Conservation (phyloP, 2,113 vertebrate species). For the Callipepla squamata region DNA sequence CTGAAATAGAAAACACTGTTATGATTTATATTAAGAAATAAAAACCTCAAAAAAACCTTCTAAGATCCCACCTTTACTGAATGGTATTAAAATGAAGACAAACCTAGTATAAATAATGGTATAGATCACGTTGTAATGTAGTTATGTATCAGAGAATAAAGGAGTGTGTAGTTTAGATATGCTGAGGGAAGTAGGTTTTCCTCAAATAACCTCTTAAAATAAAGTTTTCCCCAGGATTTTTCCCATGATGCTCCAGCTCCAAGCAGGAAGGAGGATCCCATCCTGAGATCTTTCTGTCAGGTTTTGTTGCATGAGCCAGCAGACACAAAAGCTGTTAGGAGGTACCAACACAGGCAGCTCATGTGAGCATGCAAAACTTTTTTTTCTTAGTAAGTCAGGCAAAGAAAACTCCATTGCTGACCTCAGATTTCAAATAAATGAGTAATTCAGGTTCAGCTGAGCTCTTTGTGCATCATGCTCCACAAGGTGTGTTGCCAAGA, state of each 20-base stretch:
- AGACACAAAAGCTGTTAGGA: not conserved
- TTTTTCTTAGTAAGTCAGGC: not conserved
- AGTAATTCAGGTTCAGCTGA: not conserved
- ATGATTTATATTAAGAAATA: not conserved
- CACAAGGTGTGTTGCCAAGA: not conserved
- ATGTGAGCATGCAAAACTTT: not conserved
- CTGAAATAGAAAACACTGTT: not conserved
- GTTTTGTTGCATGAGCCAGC: not conserved
- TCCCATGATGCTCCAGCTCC: rapidly evolving
- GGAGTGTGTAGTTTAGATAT: rapidly evolving
- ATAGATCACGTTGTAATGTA: not conserved
- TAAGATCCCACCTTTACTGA: not conserved
- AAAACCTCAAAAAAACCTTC: not conserved
- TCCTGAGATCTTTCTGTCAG: not conserved
- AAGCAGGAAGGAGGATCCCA: not conserved
- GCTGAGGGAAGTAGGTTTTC: not conserved
- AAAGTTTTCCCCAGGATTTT: not conserved
- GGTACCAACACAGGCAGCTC: not conserved
- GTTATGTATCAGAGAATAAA: not conserved
- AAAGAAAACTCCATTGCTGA: not conserved
- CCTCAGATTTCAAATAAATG: not conserved
- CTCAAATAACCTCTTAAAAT: not conserved
- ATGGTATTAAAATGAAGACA: not conserved
- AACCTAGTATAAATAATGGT: not conserved
- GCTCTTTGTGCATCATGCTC: not conserved